Evolutionary conservation across 2,113 vertebrate species (phyloP), one percentile per base, ranked within the genome.

Genomic region (Pangasianodon gigas): DNA sequence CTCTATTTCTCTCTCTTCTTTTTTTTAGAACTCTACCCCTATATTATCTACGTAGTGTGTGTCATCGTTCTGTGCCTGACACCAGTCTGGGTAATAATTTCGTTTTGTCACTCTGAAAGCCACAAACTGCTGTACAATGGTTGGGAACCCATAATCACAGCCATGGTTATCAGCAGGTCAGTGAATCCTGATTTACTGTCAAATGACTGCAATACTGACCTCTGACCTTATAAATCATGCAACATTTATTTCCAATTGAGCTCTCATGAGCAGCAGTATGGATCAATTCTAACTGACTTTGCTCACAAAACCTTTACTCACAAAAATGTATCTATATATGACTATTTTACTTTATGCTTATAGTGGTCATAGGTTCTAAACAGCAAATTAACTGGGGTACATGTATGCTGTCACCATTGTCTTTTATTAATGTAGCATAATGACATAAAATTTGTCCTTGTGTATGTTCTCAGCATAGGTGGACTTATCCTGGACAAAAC

Each of bases 91-190:
- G 92, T 98, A 80, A 89, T 95, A 29, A 91, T 98, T 0, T 96
- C 97, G 84, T 97, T 95, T 88, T 96, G 96, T 91, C 97, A 96
- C 82, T 96, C 97, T 0, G 94, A 96, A 79, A 96, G 97, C 91
- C 89, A 93, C 0, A 95, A 97, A 91, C 95, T 98, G 37, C 96
- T 99, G 54, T 97, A 96, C 24, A 95, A 96, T 0, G 97, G 98
- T 8, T 99, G 98, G 98, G 96, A 97, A 90, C 98, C 98, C 0
- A 97, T 99, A 84, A 96, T 99, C 14, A 96, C 98, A 8, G 98
- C 98, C 4, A 97, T 99, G 97, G 88, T 96, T 69, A 97, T 99
- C 90, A 99, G 98, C 97, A 99, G 98, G 98, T 99, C 90, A 0
- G 8, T 85, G 29, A n/a, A 80, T 65, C 21, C 10, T 84, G 10